Base-by-base conservation (phyloP, 2,113 vertebrate species). In the Caranx ignobilis region DNA sequence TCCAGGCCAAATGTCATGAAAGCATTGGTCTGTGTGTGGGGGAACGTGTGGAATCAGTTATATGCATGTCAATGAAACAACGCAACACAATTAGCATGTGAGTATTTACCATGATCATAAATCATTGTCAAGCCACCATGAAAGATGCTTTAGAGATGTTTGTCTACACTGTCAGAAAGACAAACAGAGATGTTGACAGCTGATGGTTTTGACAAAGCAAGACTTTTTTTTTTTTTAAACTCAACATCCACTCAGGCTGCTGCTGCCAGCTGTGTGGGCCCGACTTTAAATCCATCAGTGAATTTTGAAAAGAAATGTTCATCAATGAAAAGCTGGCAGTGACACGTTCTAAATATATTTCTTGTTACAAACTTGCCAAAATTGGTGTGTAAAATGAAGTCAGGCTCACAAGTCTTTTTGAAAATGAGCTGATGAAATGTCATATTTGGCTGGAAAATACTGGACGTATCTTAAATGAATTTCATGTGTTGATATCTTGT, bases 151-250 rank as follows among this genome's bases (percentile, higher is more conserved):
- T 66, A 37, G 56, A 77, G 70, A 77, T 68, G 39, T 71, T 71
- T 85, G 61, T 83, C 62, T 79, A 56, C 35, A 65, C 68, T 68
- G 68, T 80, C 68, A 83, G 57, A 66, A 21, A 45, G 63, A 69
- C 21, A 72, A 69, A 2, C 7, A 15, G 64, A 48, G 13, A 1
- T 7, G n/a, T 37, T 77, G 83, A 78, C 87, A 77, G 72, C 63
- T 83, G 83, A 85, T n/a, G 50, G 18, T 68, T 67, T 72, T 0
- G 2, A 85, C 82, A 82, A 79, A 85, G 75, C 69, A 72, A 54
- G 79, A 68, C 55, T 68, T 76, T 81, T 75, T 56, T 63, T 26
- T 26, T 26, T 26, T 26, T 26, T 26, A 26, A 26, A 52, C 57
- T 81, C 31, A 26, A 57, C 56, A 37, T 75, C 45, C 62, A n/a